Evolutionary conservation across 2,113 vertebrate genomes (phyloP).

Genomic region (Laterallus jamaicensis): DNA sequence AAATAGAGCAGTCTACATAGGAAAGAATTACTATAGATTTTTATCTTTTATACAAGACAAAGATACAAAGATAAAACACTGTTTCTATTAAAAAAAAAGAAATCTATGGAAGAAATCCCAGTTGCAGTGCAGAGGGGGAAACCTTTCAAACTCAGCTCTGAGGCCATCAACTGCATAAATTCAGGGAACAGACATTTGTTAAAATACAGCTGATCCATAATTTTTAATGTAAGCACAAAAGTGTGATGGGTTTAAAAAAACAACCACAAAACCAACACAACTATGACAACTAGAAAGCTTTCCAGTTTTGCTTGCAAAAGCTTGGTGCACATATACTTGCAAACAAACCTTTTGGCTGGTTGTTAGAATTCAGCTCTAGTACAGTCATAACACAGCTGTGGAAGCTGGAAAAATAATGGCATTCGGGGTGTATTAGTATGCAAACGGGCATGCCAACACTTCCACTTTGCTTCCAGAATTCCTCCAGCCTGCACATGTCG

Average conservation of each 20-base stretch:
- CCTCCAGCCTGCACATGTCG: slow-evolving; percentile 23
- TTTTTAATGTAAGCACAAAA: slow-evolving; percentile 68
- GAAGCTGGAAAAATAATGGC: slow-evolving; percentile 67
- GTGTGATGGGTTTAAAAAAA: not conserved
- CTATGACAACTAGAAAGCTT: slow-evolving; percentile 53
- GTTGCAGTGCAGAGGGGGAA: slow-evolving; percentile 39
- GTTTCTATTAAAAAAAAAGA: slow-evolving; percentile 12
- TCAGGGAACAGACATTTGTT: slow-evolving; percentile 62
- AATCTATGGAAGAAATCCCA: slow-evolving; percentile 70
- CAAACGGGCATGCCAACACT: slow-evolving; percentile 41
- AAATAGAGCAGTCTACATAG: slow-evolving; percentile 72
- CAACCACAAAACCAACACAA: not conserved
- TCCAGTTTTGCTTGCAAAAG: slow-evolving; percentile 55
- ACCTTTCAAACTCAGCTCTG: slow-evolving; percentile 66
- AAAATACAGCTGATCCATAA: slow-evolving; percentile 36
- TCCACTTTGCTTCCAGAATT: slow-evolving; percentile 56
- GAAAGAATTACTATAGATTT: slow-evolving; percentile 77
- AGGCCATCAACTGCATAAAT: slow-evolving; percentile 58
- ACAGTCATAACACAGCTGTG: slow-evolving; percentile 69
- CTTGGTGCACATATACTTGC: not conserved
- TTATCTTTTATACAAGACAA: slow-evolving; percentile 76
- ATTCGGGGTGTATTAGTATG: slow-evolving; percentile 60
- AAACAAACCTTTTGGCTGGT: slow-evolving; percentile 71
- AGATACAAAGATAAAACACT: slow-evolving; percentile 75
- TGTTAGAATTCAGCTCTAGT: slow-evolving; percentile 71